Evolutionary conservation across 2,113 vertebrate species (phyloP).

Genomic region (human (Homo sapiens)): DNA sequence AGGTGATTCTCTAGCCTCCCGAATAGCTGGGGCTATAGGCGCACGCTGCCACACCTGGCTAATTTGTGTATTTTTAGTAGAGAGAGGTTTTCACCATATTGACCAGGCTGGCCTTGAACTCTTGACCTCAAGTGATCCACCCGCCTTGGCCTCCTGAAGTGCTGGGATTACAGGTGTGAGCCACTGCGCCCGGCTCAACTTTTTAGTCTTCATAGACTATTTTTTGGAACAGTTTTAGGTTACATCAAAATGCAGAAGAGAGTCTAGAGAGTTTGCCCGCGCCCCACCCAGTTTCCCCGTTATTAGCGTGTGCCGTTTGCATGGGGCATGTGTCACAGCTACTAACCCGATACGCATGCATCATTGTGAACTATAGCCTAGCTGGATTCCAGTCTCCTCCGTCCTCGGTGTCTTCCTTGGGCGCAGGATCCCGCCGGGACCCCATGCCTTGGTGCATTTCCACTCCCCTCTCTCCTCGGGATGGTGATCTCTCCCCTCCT

Average conservation of each 20-base stretch:
- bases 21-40: no score
- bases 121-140: no score
- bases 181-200: rapidly evolving
- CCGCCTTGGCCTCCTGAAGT: no score
- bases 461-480: no score
- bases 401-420: not conserved
- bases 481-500: no score
- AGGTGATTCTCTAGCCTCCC: no score
- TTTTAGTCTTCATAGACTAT: not conserved
- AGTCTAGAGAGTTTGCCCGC: not conserved
- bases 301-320: not conserved
- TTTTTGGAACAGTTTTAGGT: not conserved
- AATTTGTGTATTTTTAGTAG: no score
- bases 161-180: no score
- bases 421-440: not conserved
- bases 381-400: not conserved
- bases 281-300: not conserved
- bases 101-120: no score
- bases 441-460: not conserved
- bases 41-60: no score
- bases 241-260: not conserved
- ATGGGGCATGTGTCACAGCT: not conserved
- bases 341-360: rapidly evolving
- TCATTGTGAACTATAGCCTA: not conserved
- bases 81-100: no score